Conservation (phyloP, 2,113 vertebrate species). For the Misgurnus anguillicaudatus region DNA sequence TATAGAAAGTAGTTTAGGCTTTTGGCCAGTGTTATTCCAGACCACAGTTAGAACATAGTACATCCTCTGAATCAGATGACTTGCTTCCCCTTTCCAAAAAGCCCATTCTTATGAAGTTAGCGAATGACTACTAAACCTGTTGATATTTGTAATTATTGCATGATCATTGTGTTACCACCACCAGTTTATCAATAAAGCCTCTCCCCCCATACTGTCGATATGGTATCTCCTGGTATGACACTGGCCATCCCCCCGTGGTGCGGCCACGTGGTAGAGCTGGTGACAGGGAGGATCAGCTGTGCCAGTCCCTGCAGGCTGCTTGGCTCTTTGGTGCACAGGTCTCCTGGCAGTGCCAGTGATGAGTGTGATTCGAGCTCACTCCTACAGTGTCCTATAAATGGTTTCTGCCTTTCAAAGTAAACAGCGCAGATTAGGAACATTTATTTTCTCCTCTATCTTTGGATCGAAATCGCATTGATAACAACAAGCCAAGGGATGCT, state of each 20-base stretch:
- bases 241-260: constrained; percentile 57
- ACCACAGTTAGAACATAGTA: not conserved
- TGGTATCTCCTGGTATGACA: constrained; percentile 56
- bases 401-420: constrained; percentile 40
- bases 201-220: constrained; percentile 20
- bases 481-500: constrained; percentile 71
- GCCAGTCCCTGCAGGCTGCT: constrained; percentile 72
- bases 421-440: constrained; percentile 24
- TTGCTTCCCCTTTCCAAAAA: not conserved
- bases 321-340: constrained; percentile 64
- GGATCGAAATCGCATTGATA: constrained; percentile 28
- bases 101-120: not conserved
- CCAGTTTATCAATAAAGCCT: not conserved
- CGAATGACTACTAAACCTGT: not conserved
- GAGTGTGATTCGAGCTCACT: constrained; percentile 28
- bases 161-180: not conserved
- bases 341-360: constrained; percentile 66
- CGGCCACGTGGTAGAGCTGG: constrained; percentile 64
- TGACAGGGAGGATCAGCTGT: constrained; percentile 72
- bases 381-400: constrained; percentile 51
- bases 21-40: not conserved
- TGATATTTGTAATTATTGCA: not conserved
- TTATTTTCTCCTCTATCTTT: constrained; percentile 39
- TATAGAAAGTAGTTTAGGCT: not conserved
- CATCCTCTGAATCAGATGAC: constrained; percentile 15